Percentiles rank a stretch among this genome's conserved stretches.
Evolutionary conservation across 2,888 invertebrate genomes (phyloP).

Genomic region (Eristalis tenax): DNA sequence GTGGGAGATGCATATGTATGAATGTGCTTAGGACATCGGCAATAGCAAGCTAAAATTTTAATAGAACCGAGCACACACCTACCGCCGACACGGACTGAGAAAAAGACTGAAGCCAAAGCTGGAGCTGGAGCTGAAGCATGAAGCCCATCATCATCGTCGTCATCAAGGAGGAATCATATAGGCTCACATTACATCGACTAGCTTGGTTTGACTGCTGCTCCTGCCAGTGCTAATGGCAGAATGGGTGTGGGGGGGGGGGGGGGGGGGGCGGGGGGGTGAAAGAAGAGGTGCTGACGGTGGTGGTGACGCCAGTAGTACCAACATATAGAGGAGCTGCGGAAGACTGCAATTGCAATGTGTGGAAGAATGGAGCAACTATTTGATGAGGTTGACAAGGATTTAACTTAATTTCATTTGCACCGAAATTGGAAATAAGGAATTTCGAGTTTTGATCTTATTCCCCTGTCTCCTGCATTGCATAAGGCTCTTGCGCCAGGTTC

Average conservation of each 20-base stretch:
- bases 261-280: no score
- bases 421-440: slow-evolving; percentile 71
- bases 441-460: slow-evolving; percentile 70
- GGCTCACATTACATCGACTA: slow-evolving; percentile 38
- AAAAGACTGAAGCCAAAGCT: slow-evolving; percentile 34
- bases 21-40: slow-evolving; percentile 8
- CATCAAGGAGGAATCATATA: slow-evolving; percentile 34
- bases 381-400: slow-evolving; percentile 74
- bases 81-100: slow-evolving; percentile 10
- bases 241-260: neutral
- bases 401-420: slow-evolving; percentile 73
- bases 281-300: no score
- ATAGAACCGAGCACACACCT: slow-evolving; percentile 43
- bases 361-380: slow-evolving; percentile 74
- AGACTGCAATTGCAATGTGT: slow-evolving; percentile 66
- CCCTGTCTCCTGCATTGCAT: slow-evolving; percentile 30
- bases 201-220: slow-evolving; percentile 18
- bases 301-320: neutral
- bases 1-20: slow-evolving; percentile 2
- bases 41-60: slow-evolving; percentile 48
- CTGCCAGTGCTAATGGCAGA: neutral
- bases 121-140: slow-evolving; percentile 5
- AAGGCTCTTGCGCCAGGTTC: neutral
- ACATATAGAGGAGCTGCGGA: slow-evolving; percentile 39
- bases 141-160: slow-evolving; percentile 44